Conservation (phyloP, 2,113 vertebrate species). For the Rhinopomastus cyanomelas region DNA sequence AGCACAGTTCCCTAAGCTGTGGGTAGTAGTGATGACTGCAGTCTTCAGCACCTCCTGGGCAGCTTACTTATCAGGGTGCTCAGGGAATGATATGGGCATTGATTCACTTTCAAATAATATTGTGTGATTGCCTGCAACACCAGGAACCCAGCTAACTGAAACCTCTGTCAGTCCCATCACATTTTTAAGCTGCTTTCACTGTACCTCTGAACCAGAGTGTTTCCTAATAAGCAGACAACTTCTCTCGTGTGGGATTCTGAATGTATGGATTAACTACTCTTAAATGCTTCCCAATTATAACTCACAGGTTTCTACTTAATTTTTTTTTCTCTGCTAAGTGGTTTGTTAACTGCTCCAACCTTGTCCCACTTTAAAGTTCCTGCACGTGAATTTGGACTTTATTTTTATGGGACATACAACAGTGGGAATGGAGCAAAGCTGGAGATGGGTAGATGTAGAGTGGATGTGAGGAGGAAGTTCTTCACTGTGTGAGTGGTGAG, state of each 20-base stretch:
- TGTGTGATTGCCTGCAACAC: not conserved
- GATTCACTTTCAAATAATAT: not conserved
- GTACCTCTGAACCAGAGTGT: not conserved
- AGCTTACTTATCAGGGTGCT: not conserved
- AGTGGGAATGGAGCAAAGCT: too few relatives aligned
- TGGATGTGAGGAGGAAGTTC: too few relatives aligned
- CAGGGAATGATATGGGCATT: not conserved
- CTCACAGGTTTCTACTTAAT: not conserved
- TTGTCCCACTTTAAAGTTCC: not conserved
- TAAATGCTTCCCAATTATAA: not conserved
- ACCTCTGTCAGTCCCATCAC: too few relatives aligned
- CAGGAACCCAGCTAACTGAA: not conserved
- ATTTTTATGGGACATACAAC: not conserved
- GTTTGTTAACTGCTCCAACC: not conserved
- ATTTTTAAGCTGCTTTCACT: not conserved
- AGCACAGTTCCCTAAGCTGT: accelerated
- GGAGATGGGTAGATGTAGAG: too few relatives aligned
- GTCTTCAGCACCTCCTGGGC: not conserved
- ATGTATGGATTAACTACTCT: not conserved
- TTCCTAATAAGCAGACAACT: not conserved
- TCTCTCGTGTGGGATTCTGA: not conserved
- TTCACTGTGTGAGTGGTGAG: too few relatives aligned
- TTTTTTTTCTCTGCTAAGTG: not conserved
- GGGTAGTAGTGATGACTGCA: too few relatives aligned
- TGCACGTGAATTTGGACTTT: not conserved